Percentiles rank a stretch among this genome's conserved stretches.
These are phyloP conservation scores for Xenopus petersii DNA, from an alignment of 2,797 vertebrate genomes.

Conservation along the genomic window DNA sequence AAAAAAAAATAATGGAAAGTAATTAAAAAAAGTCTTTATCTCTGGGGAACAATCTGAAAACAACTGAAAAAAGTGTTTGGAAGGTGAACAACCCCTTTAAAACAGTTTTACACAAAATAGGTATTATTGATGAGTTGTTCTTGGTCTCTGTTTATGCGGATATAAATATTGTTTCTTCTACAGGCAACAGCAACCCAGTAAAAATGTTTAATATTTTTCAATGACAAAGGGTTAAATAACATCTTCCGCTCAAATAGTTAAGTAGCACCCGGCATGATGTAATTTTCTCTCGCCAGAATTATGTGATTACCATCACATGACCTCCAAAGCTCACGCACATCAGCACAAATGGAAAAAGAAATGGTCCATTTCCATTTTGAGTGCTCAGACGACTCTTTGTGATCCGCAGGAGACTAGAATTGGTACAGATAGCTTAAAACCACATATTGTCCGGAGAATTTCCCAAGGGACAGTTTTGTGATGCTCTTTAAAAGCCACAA, in stretches of 20 bases:
- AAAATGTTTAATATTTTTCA: too few species aligned
- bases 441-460: conserved; percentile 18
- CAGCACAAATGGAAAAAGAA: conserved; percentile 24
- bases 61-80: too few species aligned
- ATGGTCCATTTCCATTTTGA: conserved; percentile 13
- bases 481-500: conserved; percentile 12
- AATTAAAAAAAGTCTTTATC: too few species aligned
- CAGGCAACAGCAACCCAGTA: too few species aligned
- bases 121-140: too few species aligned
- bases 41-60: too few species aligned
- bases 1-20: too few species aligned
- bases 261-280: conserved; percentile 25
- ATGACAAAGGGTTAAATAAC: neutral
- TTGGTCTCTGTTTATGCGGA: too few species aligned
- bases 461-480: conserved; percentile 3
- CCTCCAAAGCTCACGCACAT: conserved; percentile 12
- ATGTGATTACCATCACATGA: conserved; percentile 33
- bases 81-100: too few species aligned
- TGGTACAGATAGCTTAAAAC: conserved; percentile 10
- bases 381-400: conserved; percentile 4
- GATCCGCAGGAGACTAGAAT: conserved; percentile 3
- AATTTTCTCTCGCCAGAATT: conserved; percentile 29
- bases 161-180: too few species aligned
- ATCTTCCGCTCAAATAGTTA: conserved; percentile 18
- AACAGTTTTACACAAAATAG: too few species aligned